Percentiles rank a stretch among this genome's conserved stretches.
Evolutionary conservation across 2,113 vertebrate species (phyloP).

Genomic region (Phrynosoma blainvillii): DNA sequence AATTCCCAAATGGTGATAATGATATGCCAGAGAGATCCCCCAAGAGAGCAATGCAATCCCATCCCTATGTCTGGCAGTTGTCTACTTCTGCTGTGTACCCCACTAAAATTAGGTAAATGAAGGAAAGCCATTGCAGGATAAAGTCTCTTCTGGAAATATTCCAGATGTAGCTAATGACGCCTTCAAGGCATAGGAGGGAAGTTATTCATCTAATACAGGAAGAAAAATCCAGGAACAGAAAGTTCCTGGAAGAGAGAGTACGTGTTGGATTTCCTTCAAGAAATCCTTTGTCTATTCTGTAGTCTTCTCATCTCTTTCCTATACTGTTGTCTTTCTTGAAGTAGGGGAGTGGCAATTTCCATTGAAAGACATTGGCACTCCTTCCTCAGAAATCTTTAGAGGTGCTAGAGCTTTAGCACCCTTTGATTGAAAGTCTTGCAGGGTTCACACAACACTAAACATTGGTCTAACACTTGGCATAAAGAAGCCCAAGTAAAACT

Average conservation of each 20-base stretch:
- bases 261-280: neutral
- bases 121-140: too few relatives aligned
- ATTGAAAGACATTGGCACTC: neutral
- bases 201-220: neutral
- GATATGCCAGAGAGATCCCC: too few relatives aligned
- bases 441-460: neutral
- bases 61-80: too few relatives aligned
- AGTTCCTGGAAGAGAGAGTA: neutral
- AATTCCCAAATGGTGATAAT: too few relatives aligned
- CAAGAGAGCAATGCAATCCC: too few relatives aligned
- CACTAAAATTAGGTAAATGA: too few relatives aligned
- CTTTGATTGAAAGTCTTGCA: neutral
- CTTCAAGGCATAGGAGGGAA: too few relatives aligned
- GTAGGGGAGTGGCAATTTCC: neutral
- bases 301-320: neutral
- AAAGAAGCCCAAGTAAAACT: too few relatives aligned
- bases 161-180: neutral
- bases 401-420: neutral
- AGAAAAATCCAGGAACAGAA: neutral
- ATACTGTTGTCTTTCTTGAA: neutral
- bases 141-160: neutral
- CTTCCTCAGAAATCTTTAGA: neutral
- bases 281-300: neutral
- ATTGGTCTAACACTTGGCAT: neutral
- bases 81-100: too few relatives aligned